A percentile compares a stretch with the other conserved stretches of the same genome.
Evolutionary conservation across 2,797 vertebrate species (phyloP).

Genomic region (Melanogrammus aeglefinus): DNA sequence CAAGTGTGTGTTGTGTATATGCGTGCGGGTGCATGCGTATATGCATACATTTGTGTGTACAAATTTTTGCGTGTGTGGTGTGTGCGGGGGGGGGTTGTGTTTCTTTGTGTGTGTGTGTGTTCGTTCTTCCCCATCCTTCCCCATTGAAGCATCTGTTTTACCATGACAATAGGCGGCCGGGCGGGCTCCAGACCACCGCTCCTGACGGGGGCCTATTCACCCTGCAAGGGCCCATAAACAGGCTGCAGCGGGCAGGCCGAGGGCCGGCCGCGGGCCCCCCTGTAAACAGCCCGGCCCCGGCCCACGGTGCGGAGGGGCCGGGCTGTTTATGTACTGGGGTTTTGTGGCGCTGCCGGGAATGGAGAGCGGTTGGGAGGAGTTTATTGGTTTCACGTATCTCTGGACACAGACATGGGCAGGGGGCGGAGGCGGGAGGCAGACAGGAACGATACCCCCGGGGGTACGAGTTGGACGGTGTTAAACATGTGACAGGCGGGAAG

Average conservation of each 20-base stretch:
- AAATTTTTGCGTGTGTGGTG: slow-evolving; percentile 41
- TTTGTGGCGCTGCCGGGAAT: slow-evolving; percentile 36
- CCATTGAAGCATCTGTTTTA: slow-evolving; percentile 61
- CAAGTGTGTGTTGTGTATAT: slow-evolving; percentile 29
- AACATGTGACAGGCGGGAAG: slow-evolving; percentile 44
- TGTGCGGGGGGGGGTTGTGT: neutral
- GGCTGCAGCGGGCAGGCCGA: slow-evolving; percentile 32
- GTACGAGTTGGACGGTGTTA: slow-evolving; percentile 48
- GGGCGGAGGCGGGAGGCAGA: slow-evolving; percentile 40
- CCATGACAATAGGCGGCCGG: slow-evolving; percentile 68
- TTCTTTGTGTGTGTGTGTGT: slow-evolving; percentile 59
- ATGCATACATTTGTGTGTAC: no score
- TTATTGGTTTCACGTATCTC: slow-evolving; percentile 51
- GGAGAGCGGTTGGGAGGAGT: slow-evolving; percentile 17
- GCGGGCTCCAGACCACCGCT: slow-evolving; percentile 53
- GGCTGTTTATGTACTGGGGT: slow-evolving; percentile 55
- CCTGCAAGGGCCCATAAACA: slow-evolving; percentile 55
- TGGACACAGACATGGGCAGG: slow-evolving; percentile 13
- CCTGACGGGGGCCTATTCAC: slow-evolving; percentile 59
- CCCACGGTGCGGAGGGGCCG: slow-evolving; percentile 9
- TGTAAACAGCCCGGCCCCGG: slow-evolving; percentile 40
- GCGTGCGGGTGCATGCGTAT: no score
- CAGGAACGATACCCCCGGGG: slow-evolving; percentile 54
- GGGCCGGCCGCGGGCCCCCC: slow-evolving; percentile 33
- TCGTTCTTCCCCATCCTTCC: slow-evolving; percentile 64